Conservation (phyloP, 2,888 invertebrate genomes). For the Epistrophe eligans region DNA sequence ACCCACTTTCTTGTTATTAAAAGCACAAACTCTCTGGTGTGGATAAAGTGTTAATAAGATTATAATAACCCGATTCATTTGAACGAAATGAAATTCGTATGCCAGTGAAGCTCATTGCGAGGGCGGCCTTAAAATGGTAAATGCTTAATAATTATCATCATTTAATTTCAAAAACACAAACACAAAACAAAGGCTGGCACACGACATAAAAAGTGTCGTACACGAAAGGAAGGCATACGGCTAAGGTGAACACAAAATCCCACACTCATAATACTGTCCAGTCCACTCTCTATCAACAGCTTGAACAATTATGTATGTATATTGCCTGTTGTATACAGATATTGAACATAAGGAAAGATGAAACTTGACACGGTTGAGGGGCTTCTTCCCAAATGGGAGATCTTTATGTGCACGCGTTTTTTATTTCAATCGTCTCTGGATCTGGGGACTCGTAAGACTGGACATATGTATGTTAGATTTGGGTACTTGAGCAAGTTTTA, state of each 20-base stretch:
- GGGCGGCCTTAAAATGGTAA: conserved; percentile 48
- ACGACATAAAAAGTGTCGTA: conserved; percentile 43
- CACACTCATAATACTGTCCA: conserved; percentile 31
- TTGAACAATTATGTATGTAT: conserved; percentile 51
- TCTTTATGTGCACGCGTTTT: conserved; percentile 20
- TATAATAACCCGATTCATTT: conserved; percentile 63
- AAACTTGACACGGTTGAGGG: conserved; percentile 81
- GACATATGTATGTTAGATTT: conserved; percentile 51
- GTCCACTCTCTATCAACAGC: conserved; percentile 53
- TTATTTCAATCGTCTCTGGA: conserved; percentile 1
- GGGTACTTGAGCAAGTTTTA: conserved; percentile 71
- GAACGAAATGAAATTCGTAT: conserved; percentile 75
- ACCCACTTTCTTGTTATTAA: not conserved
- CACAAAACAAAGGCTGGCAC: conserved; percentile 36
- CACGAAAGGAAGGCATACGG: conserved; percentile 23
- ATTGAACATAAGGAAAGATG: conserved; percentile 74
- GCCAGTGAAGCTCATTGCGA: conserved; percentile 9
- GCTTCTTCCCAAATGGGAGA: conserved; percentile 77
- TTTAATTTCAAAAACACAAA: conserved; percentile 43
- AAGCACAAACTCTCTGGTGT: not conserved
- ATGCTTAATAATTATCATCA: conserved; percentile 48
- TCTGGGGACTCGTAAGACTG: not conserved
- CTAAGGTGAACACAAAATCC: conserved; percentile 9
- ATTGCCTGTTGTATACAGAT: conserved; percentile 31
- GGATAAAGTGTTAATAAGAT: conserved; percentile 60